Evolutionary conservation across 2,888 invertebrate species (phyloP).

Genomic region (Ichneumoninae sp.): DNA sequence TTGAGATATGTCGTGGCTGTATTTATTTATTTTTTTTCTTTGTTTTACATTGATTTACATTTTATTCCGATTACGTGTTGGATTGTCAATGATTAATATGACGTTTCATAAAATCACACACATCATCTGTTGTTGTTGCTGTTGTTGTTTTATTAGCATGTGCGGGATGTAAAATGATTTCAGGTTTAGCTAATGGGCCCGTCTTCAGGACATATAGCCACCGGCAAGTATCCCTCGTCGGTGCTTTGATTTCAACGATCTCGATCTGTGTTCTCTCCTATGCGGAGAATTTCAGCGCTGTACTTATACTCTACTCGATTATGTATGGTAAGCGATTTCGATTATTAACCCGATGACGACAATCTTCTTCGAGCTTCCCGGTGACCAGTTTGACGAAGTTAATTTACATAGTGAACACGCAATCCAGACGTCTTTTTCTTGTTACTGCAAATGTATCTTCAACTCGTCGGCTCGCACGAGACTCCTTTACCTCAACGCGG

Average conservation of each 20-base stretch:
- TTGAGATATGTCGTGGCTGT: background rate
- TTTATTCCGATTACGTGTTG: background rate
- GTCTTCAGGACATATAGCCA: background rate
- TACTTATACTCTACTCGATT: constrained; percentile 88
- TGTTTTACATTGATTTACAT: too few relatives aligned
- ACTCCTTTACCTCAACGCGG: background rate
- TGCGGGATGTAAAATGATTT: background rate
- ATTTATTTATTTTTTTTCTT: too few relatives aligned
- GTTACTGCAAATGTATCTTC: background rate
- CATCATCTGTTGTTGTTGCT: too few relatives aligned
- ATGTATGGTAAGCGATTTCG: constrained; percentile 87
- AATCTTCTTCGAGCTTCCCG: background rate
- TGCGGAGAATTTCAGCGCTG: constrained; percentile 87
- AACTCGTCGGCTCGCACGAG: background rate
- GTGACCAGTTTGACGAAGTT: background rate
- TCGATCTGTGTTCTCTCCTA: constrained; percentile 88
- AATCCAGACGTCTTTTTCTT: constrained; percentile 2
- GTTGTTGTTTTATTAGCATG: background rate
- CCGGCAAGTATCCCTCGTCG: constrained; percentile 88
- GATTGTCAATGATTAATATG: background rate
- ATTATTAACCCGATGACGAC: constrained; percentile 27
- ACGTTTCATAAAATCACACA: too few relatives aligned
- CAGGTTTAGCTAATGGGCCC: background rate
- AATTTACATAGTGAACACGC: background rate
- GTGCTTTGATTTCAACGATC: constrained; percentile 86